Evolutionary conservation across 1,140 invertebrate species (phyloP).

Genomic region (Papilio polytes): DNA sequence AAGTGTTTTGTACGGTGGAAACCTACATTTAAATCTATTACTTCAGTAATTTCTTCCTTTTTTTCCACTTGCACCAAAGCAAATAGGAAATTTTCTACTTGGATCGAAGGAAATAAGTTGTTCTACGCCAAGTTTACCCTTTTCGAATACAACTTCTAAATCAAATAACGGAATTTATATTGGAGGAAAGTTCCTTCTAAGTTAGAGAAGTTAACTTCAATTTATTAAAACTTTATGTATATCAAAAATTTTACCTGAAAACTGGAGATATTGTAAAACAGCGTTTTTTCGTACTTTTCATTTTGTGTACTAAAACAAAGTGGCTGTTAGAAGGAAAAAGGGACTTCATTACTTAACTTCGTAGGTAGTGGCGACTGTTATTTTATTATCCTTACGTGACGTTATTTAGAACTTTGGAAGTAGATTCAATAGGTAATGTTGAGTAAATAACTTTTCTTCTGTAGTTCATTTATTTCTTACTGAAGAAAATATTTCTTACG

Average conservation of each 20-base stretch:
- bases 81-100: neutral
- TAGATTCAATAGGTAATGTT: neutral
- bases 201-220: neutral
- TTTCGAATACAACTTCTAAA: neutral
- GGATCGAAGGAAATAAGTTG: neutral
- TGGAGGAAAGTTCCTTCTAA: neutral
- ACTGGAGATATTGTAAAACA: neutral
- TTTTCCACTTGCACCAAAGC: neutral
- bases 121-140: neutral
- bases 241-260: neutral
- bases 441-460: neutral
- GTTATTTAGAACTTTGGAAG: neutral
- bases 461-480: neutral
- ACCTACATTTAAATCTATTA: too few species aligned
- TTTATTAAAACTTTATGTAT: neutral
- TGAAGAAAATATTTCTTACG: neutral
- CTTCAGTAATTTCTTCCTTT: too few species aligned
- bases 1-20: too few species aligned
- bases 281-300: neutral
- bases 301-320: neutral
- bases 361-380: neutral
- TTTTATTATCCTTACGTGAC: conserved; percentile 4
- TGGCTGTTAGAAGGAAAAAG: neutral
- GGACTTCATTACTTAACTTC: neutral
- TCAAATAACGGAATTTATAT: neutral